Percentiles rank a stretch among this genome's conserved stretches.
Evolutionary conservation across 1,140 invertebrate genomes (phyloP).

Genomic region (Piezodorus guildinii): DNA sequence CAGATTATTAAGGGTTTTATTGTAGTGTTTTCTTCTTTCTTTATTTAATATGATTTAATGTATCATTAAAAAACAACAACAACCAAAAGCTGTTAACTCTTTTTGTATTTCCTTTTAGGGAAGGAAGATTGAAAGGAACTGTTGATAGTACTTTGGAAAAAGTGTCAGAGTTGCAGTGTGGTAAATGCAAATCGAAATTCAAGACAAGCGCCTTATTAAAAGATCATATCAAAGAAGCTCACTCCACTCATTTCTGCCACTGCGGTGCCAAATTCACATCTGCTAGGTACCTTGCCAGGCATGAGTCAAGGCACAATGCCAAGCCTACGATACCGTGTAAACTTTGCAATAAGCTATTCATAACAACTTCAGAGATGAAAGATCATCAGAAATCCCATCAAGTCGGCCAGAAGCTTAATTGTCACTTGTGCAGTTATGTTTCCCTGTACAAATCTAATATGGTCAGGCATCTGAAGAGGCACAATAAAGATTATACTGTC

Average conservation of each 20-base stretch:
- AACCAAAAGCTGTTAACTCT: too few relatives aligned
- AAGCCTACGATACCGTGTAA: slow-evolving; percentile 12
- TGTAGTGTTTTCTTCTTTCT: too few relatives aligned
- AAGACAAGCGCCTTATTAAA: background rate
- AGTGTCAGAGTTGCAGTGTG: background rate
- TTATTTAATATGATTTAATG: too few relatives aligned
- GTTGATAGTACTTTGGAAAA: background rate
- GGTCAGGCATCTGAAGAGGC: slow-evolving; percentile 34
- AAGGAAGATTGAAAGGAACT: background rate
- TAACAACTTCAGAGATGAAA: slow-evolving; percentile 16
- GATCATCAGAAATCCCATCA: slow-evolving; percentile 19
- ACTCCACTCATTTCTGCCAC: slow-evolving; percentile 1
- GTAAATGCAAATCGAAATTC: background rate
- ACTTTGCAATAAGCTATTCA: slow-evolving; percentile 15
- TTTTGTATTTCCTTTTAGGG: slow-evolving; percentile 9
- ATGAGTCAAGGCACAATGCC: slow-evolving; percentile 15
- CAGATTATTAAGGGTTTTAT: too few relatives aligned
- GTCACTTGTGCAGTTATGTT: slow-evolving; percentile 5
- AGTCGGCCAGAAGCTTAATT: slow-evolving; percentile 11
- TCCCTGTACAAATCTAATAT: slow-evolving; percentile 34
- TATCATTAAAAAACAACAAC: too few relatives aligned
- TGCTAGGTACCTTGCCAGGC: background rate
- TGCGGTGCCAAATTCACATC: slow-evolving; percentile 17
- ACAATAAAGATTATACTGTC: slow-evolving; percentile 34
- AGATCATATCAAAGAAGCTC: slow-evolving; percentile 9